Evolutionary conservation across 2,888 invertebrate species (phyloP), one percentile per base, ranked within the genome.

Genomic region (Meteorus cinctellus): DNA sequence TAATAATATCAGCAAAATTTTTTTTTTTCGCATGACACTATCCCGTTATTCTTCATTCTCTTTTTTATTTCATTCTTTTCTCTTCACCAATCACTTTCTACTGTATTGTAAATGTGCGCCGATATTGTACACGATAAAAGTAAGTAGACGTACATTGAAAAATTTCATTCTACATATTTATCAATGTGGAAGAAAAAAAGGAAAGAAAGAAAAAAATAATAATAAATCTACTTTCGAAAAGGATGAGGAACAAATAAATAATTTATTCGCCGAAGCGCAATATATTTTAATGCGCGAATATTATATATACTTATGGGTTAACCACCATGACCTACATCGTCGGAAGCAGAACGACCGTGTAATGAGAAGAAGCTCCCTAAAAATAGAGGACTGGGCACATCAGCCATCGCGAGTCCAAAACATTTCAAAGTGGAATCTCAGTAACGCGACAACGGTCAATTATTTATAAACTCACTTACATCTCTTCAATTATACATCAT

Each of bases 271-370:
- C 10, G 55, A 55, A 55, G 55, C n/a, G 55, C 41, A 55, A 55
- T 19, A 19, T 19, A 19, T n/a, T 55, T 55, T 55, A 55, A 55
- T 55, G 55, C 10, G 55, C 24, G 8, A 55, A 55, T 55, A 55
- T 55, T 55, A 10, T 55, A 19, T 55, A 55, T 55, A 55, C 55
- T 55, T 55, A 55, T 55, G 55, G 55, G 55, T 55, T 55, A 55
- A 55, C 55, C 19, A 65, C 65, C 34, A 65, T 65, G 65, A 41
- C 65, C 65, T 34, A 65, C 31, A 65, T 65, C 19, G 65, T 19
- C 36, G 65, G 65, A 65, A 65, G 27, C 73, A 36, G 34, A 60
- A 59, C 66, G 73, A 73, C 66, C 73, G 73, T 51, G 73, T 73
- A 66, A 55, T 55, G n/a, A 41, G 67, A 66, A 31, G 71, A 48